Evolutionary conservation across 2,888 invertebrate genomes (phyloP), one percentile per base, ranked within the genome.

Genomic region (Asteroscopus sphinx): DNA sequence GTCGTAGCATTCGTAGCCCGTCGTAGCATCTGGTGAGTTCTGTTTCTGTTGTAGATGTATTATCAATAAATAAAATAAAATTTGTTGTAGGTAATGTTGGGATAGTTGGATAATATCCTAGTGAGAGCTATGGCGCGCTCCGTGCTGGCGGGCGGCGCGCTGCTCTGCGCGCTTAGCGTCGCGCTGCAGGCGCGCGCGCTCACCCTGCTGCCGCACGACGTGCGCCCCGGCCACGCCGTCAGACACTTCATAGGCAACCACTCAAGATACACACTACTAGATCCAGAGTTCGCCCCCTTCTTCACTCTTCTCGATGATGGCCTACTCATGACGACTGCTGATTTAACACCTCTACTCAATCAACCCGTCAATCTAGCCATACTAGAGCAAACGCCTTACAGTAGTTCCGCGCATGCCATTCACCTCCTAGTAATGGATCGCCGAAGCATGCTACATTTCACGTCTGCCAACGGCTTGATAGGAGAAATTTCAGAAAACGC

Each of bases 261-360:
- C 71, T 93, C 91, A 48, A 89, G 94, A 62, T 94, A 95, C 80
- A 94, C 95, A 54, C 89, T 95, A 70, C 91, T 97, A 80, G 97
- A 98, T 81, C 97, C 97, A 45, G 97, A 97, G 68, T 97, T 96
- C 87, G 96, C 97, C 41, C 96, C 97, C 73, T 98, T 96, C 90
- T 98, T 98, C 89, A 97, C 98, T 8, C 96, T 98, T 71, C 95
- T 98, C 55, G 96, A 97, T 72, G 97, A 98, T 87, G 98, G 98
- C 47, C 96, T 98, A 54, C 96, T 98, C 55, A 98, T 98, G 98
- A 98, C 98, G 40, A 98, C 98, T 21, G 96, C 97, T 33, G 97
- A 98, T 83, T 95, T 98, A 36, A 96, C 96, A 48, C 97, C 98
- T 11, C 92, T 98, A 62, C 96, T 98, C 60, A 96, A 98, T 86